Evolutionary conservation across 2,797 vertebrate genomes (phyloP).

Genomic region (Brachyalestes nurse): DNA sequence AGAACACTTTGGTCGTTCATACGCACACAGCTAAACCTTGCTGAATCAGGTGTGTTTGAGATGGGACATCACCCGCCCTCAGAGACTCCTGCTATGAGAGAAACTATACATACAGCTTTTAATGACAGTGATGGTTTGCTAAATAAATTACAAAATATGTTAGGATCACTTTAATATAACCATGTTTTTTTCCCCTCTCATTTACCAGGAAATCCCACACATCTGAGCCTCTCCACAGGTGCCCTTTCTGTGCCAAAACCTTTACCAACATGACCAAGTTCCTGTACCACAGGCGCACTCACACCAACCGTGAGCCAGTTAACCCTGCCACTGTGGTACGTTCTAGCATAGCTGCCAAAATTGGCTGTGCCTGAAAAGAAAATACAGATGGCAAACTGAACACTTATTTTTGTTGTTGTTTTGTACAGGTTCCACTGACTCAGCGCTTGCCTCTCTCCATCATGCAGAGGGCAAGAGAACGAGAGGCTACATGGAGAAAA

Average conservation of each 20-base stretch:
- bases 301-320: slow-evolving; percentile 59
- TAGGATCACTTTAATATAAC: too few species aligned
- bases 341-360: background rate
- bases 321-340: slow-evolving; percentile 66
- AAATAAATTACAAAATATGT: too few species aligned
- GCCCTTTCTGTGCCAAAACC: slow-evolving; percentile 88
- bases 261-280: slow-evolving; percentile 96
- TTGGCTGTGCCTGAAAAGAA: background rate
- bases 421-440: slow-evolving; percentile 61
- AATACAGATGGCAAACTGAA: background rate
- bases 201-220: slow-evolving; percentile 84
- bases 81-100: too few species aligned
- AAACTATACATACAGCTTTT: too few species aligned
- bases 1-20: too few species aligned
- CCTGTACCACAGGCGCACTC: slow-evolving; percentile 90
- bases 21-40: too few species aligned
- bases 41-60: too few species aligned
- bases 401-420: slow-evolving; percentile 20
- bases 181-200: background rate
- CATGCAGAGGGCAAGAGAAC: slow-evolving; percentile 75
- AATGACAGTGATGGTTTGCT: too few species aligned
- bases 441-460: slow-evolving; percentile 72
- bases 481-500: slow-evolving; percentile 55
- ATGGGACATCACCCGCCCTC: too few species aligned
- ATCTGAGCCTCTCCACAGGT: slow-evolving; percentile 87